Conservation (phyloP, 2,797 vertebrate species). For the Pterois miles region DNA sequence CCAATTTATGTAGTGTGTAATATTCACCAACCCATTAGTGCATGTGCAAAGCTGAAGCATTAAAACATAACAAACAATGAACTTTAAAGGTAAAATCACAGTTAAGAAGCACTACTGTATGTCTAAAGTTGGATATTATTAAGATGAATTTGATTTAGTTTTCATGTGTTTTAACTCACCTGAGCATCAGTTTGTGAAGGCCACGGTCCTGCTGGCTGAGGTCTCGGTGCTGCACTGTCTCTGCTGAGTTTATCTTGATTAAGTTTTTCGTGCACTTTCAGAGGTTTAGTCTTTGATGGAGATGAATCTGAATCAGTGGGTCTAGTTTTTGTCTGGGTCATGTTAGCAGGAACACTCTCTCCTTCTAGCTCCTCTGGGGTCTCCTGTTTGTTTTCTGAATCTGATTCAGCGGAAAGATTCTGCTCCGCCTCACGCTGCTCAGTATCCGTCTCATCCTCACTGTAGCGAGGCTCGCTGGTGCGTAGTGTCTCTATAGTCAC, state of each 20-base stretch:
- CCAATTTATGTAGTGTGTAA: conserved; percentile 43
- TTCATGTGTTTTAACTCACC: conserved; percentile 35
- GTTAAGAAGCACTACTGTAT: not conserved
- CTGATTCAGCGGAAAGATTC: conserved; percentile 8
- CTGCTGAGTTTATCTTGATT: not conserved
- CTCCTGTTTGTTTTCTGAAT: conserved; percentile 37
- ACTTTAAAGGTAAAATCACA: not conserved
- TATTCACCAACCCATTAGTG: conserved; percentile 28
- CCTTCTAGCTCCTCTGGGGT: not conserved
- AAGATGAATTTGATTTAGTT: not conserved
- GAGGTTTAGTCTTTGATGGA: not conserved
- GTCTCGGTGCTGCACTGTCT: not conserved
- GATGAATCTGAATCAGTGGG: not conserved
- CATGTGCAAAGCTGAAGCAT: conserved; percentile 42
- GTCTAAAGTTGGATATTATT: not conserved
- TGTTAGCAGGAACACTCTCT: not conserved
- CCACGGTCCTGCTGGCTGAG: not conserved
- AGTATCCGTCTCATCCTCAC: conserved; percentile 63
- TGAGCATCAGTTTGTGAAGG: not conserved
- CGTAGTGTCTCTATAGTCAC: conserved; percentile 67
- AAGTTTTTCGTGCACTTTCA: not conserved
- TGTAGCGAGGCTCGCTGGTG: conserved; percentile 7
- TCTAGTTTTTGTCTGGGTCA: not conserved
- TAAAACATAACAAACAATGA: conserved; percentile 2
- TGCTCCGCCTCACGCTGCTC: conserved; percentile 5